Evolutionary conservation across 1,140 invertebrate genomes (phyloP), one percentile per base, ranked within the genome.

Genomic region (Nymphalis io): DNA sequence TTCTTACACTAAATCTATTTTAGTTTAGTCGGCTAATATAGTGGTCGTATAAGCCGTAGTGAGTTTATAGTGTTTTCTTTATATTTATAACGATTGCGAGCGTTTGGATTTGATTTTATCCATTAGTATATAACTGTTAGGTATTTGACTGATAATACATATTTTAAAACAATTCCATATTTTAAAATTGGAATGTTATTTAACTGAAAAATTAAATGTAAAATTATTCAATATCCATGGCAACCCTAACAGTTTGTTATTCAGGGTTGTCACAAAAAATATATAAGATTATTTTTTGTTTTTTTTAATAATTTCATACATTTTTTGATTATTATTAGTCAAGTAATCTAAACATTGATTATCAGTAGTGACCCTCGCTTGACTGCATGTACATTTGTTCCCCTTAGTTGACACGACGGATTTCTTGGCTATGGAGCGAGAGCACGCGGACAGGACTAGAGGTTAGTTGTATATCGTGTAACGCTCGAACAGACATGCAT

Each of bases 401-500:
- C 72, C 65, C 74, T 44, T 88, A 90, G 85, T 79, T 61, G 85
- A 88, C 62, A 83, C 85, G 60, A 88, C 82, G 65, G 89, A 91
- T 76, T 91, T 91, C 81, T 76, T 91, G 80, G 78, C 83, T 23
- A 81, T 83, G 13, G 89, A 91, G 69, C 66, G 89, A 12, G 78
- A 81, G 27, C 86, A 91, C 77, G 84, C 85, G 51, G 89, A 91
- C 8, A 60, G 82, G 63, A 89, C 83, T 40, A 84, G 80, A 91
- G 87, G 89, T 91, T 71, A 73, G 89, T 85, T 55, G 6, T 65
- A n/a, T 40, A 18, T 40, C 12, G 20, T 21, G 40, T 27, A 44
- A 60, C 42, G 15, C 0, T 13, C 2, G 15, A 20, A 61, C 23
- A 16, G 18, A 57, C 51, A 18, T 2, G 15, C 44, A 62, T 42